Conservation (phyloP, 2,113 vertebrate species). For the Caranx ignobilis region DNA sequence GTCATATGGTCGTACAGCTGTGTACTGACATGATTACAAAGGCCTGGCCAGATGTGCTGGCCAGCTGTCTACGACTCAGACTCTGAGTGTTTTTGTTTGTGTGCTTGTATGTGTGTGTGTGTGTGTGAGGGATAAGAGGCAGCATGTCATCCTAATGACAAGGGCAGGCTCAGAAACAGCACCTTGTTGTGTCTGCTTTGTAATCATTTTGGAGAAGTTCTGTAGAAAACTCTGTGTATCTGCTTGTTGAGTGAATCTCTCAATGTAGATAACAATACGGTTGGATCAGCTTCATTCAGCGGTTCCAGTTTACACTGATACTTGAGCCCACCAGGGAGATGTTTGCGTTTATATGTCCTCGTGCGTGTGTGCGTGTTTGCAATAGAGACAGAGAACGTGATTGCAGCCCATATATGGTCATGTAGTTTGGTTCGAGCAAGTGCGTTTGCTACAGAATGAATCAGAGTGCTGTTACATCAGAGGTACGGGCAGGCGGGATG, state of each 20-base stretch:
- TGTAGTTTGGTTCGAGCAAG: slow-evolving; percentile 68
- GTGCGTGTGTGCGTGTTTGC: slow-evolving; percentile 53
- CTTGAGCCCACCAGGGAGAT: slow-evolving; percentile 63
- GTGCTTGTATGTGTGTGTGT: neutral
- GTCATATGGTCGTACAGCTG: slow-evolving; percentile 75
- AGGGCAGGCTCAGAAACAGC: slow-evolving; percentile 34
- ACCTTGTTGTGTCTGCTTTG: neutral
- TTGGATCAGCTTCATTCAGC: slow-evolving; percentile 57
- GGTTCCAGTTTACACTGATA: slow-evolving; percentile 58
- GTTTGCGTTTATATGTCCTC: slow-evolving; percentile 14
- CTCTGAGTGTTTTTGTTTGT: neutral
- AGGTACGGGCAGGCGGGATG: slow-evolving; percentile 71
- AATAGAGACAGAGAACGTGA: slow-evolving; percentile 36
- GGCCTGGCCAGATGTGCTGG: slow-evolving; percentile 72
- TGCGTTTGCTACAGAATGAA: slow-evolving; percentile 77
- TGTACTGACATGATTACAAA: slow-evolving; percentile 73
- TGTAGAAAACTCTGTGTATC: neutral
- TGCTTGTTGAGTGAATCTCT: slow-evolving; percentile 21
- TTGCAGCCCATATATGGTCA: slow-evolving; percentile 74
- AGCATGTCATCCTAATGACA: slow-evolving; percentile 23
- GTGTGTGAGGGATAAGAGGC: slow-evolving; percentile 29
- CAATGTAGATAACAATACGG: slow-evolving; percentile 22
- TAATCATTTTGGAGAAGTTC: neutral
- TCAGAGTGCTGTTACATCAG: slow-evolving; percentile 85
- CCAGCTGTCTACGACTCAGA: slow-evolving; percentile 67